Evolutionary conservation across 2,797 vertebrate genomes (phyloP).

Genomic region (Otolemur crassicaudatus): DNA sequence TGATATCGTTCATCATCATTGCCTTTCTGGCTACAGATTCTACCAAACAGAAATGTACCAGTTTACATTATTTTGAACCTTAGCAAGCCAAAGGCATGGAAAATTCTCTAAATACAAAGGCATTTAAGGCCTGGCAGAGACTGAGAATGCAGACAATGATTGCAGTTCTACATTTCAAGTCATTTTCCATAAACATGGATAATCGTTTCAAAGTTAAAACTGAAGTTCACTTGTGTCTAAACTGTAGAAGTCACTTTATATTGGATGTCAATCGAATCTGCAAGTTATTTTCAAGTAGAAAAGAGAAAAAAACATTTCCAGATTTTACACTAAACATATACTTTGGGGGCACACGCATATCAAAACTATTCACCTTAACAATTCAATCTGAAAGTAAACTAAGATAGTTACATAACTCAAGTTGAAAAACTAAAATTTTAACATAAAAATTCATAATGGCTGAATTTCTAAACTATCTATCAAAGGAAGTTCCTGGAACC

Average conservation of each 20-base stretch:
- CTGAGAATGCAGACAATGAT: slow-evolving; percentile 47
- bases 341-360: background rate
- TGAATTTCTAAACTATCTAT: slow-evolving; percentile 25
- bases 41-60: slow-evolving; percentile 53
- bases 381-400: slow-evolving; percentile 64
- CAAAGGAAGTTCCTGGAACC: background rate
- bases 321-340: slow-evolving; percentile 57
- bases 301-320: slow-evolving; percentile 61
- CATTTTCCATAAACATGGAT: slow-evolving; percentile 67
- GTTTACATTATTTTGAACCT: slow-evolving; percentile 65
- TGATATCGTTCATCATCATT: background rate
- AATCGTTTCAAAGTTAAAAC: slow-evolving; percentile 57
- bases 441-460: slow-evolving; percentile 28
- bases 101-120: slow-evolving; percentile 67
- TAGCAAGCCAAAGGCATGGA: slow-evolving; percentile 65
- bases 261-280: slow-evolving; percentile 55
- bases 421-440: slow-evolving; percentile 24
- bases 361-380: slow-evolving; percentile 56
- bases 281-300: slow-evolving; percentile 43
- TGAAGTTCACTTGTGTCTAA: slow-evolving; percentile 45
- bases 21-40: slow-evolving; percentile 33
- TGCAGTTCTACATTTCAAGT: slow-evolving; percentile 64
- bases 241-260: slow-evolving; percentile 63
- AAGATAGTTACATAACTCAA: slow-evolving; percentile 25
- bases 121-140: slow-evolving; percentile 45